These are phyloP conservation scores for Petrophora chlorosata DNA, from an alignment of 2,888 invertebrate genomes.

Conservation along the genomic window DNA sequence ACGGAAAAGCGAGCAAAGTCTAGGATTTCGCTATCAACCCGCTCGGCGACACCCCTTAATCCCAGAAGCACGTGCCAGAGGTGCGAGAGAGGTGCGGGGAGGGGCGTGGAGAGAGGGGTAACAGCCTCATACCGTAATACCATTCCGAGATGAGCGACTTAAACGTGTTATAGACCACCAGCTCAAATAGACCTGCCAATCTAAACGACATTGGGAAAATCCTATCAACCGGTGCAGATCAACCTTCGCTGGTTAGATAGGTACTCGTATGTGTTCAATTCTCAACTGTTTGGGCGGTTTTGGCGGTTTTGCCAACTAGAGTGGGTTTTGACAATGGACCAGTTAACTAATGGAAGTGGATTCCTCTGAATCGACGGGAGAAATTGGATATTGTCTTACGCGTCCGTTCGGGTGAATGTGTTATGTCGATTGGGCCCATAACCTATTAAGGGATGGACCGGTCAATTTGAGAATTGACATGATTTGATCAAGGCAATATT, in stretches of 20 bases:
- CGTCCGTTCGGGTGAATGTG: conserved; percentile 44
- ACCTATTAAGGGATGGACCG: conserved; percentile 46
- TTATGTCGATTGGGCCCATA: conserved; percentile 48
- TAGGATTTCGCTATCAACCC: conserved; percentile 33
- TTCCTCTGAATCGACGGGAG: conserved; percentile 50
- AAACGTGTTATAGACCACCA: conserved; percentile 74
- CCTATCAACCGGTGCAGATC: conserved; percentile 48
- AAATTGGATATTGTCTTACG: conserved; percentile 68
- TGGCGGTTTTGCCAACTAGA: conserved; percentile 70
- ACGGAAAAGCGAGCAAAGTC: conserved; percentile 29
- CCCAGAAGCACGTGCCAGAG: conserved; percentile 59
- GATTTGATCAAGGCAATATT: conserved; percentile 10
- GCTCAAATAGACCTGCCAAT: conserved; percentile 47
- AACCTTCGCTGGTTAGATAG: conserved; percentile 47
- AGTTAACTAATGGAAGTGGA: conserved; percentile 76
- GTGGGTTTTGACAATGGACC: conserved; percentile 77
- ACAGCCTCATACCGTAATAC: conserved; percentile 73
- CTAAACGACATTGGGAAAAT: conserved; percentile 40
- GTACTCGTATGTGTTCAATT: conserved; percentile 55
- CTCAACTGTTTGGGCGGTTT: conserved; percentile 75
- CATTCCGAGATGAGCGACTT: conserved; percentile 82
- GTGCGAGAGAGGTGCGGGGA: conserved; percentile 46
- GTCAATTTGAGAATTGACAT: conserved; percentile 43
- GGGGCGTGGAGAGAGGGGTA: conserved; percentile 41
- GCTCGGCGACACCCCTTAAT: conserved; percentile 67